These are phyloP conservation scores for Plebejus melissa DNA, from an alignment of 2,888 invertebrate species.

Conservation along the genomic window DNA sequence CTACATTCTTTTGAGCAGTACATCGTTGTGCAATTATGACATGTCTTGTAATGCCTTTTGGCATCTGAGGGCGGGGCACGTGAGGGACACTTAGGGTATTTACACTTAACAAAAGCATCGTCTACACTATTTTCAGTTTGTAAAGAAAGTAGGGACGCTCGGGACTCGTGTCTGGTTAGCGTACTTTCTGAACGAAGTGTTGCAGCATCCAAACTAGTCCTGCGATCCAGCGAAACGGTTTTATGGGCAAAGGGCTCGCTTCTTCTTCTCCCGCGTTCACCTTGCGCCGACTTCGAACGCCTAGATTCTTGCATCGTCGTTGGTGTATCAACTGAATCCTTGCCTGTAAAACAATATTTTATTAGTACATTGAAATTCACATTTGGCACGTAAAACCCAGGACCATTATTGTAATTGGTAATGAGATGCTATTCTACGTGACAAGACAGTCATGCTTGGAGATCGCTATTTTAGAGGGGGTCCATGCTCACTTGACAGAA, in stretches of 20 bases:
- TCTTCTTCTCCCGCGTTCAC: slow-evolving; percentile 68
- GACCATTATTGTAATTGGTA: slow-evolving; percentile 46
- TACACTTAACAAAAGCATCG: slow-evolving; percentile 83
- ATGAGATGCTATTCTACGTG: slow-evolving; percentile 38
- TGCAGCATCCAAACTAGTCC: slow-evolving; percentile 81
- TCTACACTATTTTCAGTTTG: slow-evolving; percentile 71
- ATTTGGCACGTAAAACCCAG: slow-evolving; percentile 48
- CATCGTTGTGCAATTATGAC: slow-evolving; percentile 96
- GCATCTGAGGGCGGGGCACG: slow-evolving; percentile 87
- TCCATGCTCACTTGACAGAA: slow-evolving; percentile 36
- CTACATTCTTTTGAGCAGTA: slow-evolving; percentile 96
- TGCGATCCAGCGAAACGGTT: slow-evolving; percentile 66
- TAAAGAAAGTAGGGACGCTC: slow-evolving; percentile 67
- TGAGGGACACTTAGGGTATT: slow-evolving; percentile 89
- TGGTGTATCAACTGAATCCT: slow-evolving; percentile 78
- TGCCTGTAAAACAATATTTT: slow-evolving; percentile 58
- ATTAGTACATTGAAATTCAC: slow-evolving; percentile 22
- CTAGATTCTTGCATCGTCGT: slow-evolving; percentile 63
- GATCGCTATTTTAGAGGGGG: slow-evolving; percentile 38
- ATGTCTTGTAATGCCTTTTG: slow-evolving; percentile 90
- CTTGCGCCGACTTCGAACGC: slow-evolving; percentile 64
- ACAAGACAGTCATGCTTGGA: slow-evolving; percentile 42
- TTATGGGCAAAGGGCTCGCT: slow-evolving; percentile 65
- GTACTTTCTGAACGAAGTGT: slow-evolving; percentile 57
- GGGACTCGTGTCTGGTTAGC: slow-evolving; percentile 61